phyloP scores from a whole-genome alignment of 92 coral and sea anemone genomes.

The Palythoa heliodiscus region DNA sequence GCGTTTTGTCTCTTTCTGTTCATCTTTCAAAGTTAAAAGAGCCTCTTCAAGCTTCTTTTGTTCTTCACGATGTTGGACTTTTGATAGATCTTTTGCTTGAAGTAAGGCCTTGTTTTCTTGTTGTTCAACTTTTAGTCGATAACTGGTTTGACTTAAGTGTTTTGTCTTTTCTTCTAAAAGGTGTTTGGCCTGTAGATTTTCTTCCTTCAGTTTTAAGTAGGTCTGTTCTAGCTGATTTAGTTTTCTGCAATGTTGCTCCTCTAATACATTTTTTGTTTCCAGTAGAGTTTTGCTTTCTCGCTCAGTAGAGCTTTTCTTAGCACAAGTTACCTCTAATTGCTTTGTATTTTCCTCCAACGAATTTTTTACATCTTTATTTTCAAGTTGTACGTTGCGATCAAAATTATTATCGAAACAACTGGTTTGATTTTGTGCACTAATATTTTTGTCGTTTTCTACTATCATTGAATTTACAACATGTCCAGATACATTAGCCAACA shows the following conservation, averaged over 20 bases:
- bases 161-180: not conserved
- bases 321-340: slow-evolving; percentile 24
- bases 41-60: not conserved
- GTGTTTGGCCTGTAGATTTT: not conserved
- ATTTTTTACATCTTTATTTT: slow-evolving; percentile 1
- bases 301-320: slow-evolving; percentile 13
- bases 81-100: slow-evolving; percentile 30
- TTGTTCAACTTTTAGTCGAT: not conserved
- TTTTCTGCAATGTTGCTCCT: slow-evolving; percentile 19
- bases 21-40: not conserved
- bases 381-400: not conserved
- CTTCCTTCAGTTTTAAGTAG: slow-evolving; percentile 41
- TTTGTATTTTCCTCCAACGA: slow-evolving; percentile 29
- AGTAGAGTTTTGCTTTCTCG: slow-evolving; percentile 38
- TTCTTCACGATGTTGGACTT: not conserved
- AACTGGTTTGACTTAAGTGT: not conserved
- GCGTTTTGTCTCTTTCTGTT: not conserved
- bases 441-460: not conserved
- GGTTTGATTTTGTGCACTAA: not conserved
- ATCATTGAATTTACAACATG: not conserved
- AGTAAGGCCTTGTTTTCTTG: not conserved
- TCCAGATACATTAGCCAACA: not conserved
- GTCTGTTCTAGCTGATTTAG: slow-evolving; percentile 46
- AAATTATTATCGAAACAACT: not conserved
- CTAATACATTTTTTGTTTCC: slow-evolving; percentile 28